Base-by-base conservation (phyloP, 2,888 invertebrate genomes). In the Calliphora vomitoria region DNA sequence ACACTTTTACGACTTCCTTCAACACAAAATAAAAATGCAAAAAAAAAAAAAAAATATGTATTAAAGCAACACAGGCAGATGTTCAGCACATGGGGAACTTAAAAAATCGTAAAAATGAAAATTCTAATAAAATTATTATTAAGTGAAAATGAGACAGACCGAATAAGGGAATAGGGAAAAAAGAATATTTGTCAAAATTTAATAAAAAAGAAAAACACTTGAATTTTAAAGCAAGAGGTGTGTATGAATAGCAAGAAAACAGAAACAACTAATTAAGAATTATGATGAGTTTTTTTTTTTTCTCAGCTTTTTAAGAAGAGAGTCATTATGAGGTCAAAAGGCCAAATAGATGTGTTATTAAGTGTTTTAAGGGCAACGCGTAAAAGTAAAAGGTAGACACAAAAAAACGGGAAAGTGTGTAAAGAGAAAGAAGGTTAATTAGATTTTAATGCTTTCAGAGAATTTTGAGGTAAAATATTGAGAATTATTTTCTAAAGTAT, bases 211-310 rank as follows among this genome's bases (percentile, higher is more conserved):
- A 60, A 31, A 60, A 60, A 35, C 5, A 60, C 6, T 58, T 25
- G 4, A 31, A 13, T 11, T 20, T 18, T 20, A 41, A 66, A 41
- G 35, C 8, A 20, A 18, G 8, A 62, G 35, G 10, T 13, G 41
- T 18, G 4, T 25, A 44, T 11, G 6, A n/a, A 6, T 2, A 60
- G 6, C 15, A 31, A n/a, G 50, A 62, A 35, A 75, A 75, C 18
- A 35, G 62, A 31, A 62, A 44, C 18, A 62, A 62, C 11, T 75
- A 74, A 74, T 60, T 58, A 60, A 31, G 11, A 60, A 74, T 60
- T 74, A 41, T 41, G 35, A 75, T 15, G 13, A 13, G 35, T 62
- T 62, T 62, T 62, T 62, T 47, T 75, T 44, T 10, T 44, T 3
- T 11, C 6, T 0, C 44, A 44, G 2, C 44, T 44, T 44, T 11